Percentiles rank a stretch among this genome's conserved stretches.
phyloP scores from a whole-genome alignment of 2,113 vertebrate genomes.

The Synodontis membranacea region DNA sequence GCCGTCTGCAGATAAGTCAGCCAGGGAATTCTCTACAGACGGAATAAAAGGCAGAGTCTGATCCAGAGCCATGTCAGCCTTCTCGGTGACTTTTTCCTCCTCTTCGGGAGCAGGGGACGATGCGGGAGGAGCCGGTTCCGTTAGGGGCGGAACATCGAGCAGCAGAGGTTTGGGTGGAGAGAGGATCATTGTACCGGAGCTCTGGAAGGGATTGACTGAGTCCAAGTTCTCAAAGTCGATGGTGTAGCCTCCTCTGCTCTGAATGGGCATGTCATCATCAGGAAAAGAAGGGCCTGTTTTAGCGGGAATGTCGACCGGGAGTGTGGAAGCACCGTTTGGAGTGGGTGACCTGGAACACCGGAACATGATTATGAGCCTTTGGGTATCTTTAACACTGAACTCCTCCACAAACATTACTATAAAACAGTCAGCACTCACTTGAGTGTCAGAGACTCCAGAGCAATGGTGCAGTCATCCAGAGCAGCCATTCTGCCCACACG shows the following conservation, averaged over 20 bases:
- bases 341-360: constrained; percentile 54
- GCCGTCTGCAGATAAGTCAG: constrained; percentile 54
- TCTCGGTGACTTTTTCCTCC: constrained; percentile 25
- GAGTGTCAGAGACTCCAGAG: constrained; percentile 53
- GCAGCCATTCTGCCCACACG: constrained; percentile 62
- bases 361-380: background rate
- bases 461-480: constrained; percentile 61
- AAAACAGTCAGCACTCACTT: constrained; percentile 17
- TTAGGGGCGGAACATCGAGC: background rate
- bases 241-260: constrained; percentile 68
- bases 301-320: constrained; percentile 6
- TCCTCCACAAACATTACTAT: background rate
- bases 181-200: constrained; percentile 54
- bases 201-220: constrained; percentile 60
- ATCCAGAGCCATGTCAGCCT: constrained; percentile 57
- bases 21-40: constrained; percentile 68
- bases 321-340: background rate
- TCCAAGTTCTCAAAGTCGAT: constrained; percentile 71
- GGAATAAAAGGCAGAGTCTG: constrained; percentile 69
- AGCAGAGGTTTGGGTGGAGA: constrained; percentile 55
- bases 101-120: background rate
- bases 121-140: background rate
- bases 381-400: background rate
- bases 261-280: constrained; percentile 69
- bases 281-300: constrained; percentile 38